These are phyloP conservation scores for Lepidocyrtoides sp. DNA, from an alignment of 2,888 invertebrate species.

Conservation along the genomic window DNA sequence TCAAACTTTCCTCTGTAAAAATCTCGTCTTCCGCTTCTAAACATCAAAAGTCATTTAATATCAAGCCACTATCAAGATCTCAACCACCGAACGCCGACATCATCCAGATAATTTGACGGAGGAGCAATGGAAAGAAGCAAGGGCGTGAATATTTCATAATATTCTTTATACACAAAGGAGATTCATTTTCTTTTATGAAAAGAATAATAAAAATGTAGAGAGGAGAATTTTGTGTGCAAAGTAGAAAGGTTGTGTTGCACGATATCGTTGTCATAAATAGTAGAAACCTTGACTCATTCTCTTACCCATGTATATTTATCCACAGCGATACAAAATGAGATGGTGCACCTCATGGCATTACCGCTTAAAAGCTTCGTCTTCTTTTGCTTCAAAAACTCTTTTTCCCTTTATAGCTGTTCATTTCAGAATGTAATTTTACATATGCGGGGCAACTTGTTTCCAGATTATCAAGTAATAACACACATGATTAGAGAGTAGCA, in stretches of 20 bases:
- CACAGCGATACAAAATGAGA: conserved; percentile 1
- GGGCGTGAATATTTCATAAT: conserved; percentile 38
- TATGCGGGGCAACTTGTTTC: conserved; percentile 12
- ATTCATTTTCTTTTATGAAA: conserved; percentile 59
- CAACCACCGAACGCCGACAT: not conserved
- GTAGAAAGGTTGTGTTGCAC: conserved; percentile 24
- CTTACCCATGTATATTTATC: not conserved
- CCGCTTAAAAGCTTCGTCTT: not conserved
- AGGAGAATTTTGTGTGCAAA: not conserved
- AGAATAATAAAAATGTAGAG: conserved; percentile 46
- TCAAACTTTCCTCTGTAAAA: too few relatives aligned
- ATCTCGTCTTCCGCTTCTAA: not conserved
- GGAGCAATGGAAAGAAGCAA: not conserved
- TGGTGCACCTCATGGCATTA: not conserved
- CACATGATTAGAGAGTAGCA: conserved; percentile 36
- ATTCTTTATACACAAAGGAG: conserved; percentile 39
- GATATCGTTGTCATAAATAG: too few relatives aligned
- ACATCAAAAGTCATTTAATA: conserved; percentile 1
- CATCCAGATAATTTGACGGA: conserved; percentile 43
- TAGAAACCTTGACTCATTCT: not conserved
- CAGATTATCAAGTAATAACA: conserved; percentile 48
- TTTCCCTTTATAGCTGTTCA: not conserved
- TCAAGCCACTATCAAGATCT: not conserved
- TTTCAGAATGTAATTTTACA: conserved; percentile 32
- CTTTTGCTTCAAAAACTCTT: conserved; percentile 3